Evolutionary conservation across 2,797 vertebrate genomes (phyloP), one percentile per base, ranked within the genome.

Genomic region (Cirrhinus molitorella): DNA sequence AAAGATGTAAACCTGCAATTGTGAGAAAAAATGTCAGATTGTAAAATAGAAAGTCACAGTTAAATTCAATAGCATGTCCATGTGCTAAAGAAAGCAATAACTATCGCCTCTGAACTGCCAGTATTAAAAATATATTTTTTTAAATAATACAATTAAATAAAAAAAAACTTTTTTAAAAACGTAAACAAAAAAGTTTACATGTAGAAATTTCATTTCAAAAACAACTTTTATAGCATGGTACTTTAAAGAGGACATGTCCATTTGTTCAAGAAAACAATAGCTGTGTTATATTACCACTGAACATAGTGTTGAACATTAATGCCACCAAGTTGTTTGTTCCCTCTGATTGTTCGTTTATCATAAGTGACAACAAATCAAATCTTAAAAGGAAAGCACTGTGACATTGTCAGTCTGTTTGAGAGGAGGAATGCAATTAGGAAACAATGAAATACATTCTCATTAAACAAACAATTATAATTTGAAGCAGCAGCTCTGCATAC

Each of bases 361-460:
- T 17, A 57, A 16, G 21, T 0, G n/a, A 43, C 53, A 72, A 49
- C 55, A 49, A 72, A 71, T 61, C 40, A 61, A 61, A 37, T 81
- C 40, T 17, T 49, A 8, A 72, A 49, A 59, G 40, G 43, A 80
- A 59, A 61, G 51, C 19, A 23, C 37, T 21, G 7, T 45, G 37
- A 71, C 51, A 43, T 17, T 80, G 79, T 45, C 53, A 47, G 40
- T 80, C 40, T 81, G 25, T 37, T 61, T n/a, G 25, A 47, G 25
- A 12, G 13, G 31, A 37, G 43, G 21, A 81, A 63, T 49, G 9
- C n/a, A 81, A 81, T 73, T 63, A 63, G 14, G 70, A 72, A 34
- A 84, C 76, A 79, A 71, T 79, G n/a, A 79, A 70, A 79, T 65
- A 55, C 45, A 65, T n/a, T 63, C 40, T 63, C 75, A 71, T 71